phyloP scores from a whole-genome alignment of 2,113 vertebrate species.

The Eubucco bourcierii region DNA sequence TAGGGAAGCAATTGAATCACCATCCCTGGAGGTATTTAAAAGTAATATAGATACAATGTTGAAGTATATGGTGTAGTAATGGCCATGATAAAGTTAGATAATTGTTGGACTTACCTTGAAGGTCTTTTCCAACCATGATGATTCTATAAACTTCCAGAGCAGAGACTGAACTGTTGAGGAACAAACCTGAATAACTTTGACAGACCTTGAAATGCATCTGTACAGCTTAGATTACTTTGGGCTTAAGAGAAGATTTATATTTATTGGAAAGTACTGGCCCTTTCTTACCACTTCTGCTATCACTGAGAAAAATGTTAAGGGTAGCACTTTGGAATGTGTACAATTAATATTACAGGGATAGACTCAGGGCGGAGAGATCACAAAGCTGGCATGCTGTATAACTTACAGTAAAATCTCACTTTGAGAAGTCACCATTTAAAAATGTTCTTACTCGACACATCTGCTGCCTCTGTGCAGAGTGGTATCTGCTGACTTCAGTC shows the following conservation, averaged over 20 bases:
- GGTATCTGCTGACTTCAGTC: slow-evolving; percentile 47
- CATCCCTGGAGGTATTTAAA: no score
- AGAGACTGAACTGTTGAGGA: background rate
- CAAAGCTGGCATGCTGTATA: slow-evolving; percentile 24
- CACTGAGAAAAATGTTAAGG: slow-evolving; percentile 41
- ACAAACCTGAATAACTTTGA: slow-evolving; percentile 23
- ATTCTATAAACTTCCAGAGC: background rate
- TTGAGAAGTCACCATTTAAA: slow-evolving; percentile 47
- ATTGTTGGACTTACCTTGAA: no score
- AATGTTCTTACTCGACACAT: slow-evolving; percentile 42
- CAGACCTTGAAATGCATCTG: slow-evolving; percentile 49
- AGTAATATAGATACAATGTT: no score
- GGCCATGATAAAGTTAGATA: no score
- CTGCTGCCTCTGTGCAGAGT: background rate
- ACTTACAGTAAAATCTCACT: slow-evolving; percentile 43
- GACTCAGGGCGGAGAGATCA: slow-evolving; percentile 21
- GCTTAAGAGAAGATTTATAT: slow-evolving; percentile 43
- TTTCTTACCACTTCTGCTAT: slow-evolving; percentile 46
- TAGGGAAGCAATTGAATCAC: no score
- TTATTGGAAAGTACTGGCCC: background rate
- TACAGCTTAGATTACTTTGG: slow-evolving; percentile 43
- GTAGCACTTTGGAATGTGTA: slow-evolving; percentile 46
- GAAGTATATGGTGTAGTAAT: no score
- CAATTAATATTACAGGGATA: slow-evolving; percentile 26
- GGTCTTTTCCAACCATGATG: no score